A percentile compares a stretch with the other conserved stretches of the same genome.
Evolutionary conservation across 2,888 invertebrate genomes (phyloP).

Genomic region (Sarcophaga subvicina): DNA sequence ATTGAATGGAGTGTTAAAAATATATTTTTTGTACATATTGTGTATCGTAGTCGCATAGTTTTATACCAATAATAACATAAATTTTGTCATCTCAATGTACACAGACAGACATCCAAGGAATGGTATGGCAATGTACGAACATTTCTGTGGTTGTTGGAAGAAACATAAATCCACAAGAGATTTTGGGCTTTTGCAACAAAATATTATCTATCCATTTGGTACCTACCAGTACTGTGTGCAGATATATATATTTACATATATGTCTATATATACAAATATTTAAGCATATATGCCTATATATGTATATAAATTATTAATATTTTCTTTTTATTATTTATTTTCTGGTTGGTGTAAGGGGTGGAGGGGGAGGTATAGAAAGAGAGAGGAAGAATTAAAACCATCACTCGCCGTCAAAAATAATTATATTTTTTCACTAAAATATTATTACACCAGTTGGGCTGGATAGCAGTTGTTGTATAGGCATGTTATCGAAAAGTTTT

Average conservation of each 20-base stretch:
- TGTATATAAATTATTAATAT: conserved; percentile 59
- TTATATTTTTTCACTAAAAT: conserved; percentile 43
- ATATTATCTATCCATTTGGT: conserved; percentile 49
- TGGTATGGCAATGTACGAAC: conserved; percentile 30
- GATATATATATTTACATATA: conserved; percentile 35
- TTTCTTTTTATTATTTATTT: conserved; percentile 66
- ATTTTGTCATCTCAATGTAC: conserved; percentile 35
- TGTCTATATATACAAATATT: conserved; percentile 41
- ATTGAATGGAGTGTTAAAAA: conserved; percentile 54
- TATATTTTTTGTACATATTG: background rate
- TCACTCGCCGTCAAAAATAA: conserved; percentile 41
- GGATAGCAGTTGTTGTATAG: conserved; percentile 27
- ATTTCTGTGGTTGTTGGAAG: conserved; percentile 5
- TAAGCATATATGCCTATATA: conserved; percentile 25
- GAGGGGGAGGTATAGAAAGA: background rate
- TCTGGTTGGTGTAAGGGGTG: conserved; percentile 62
- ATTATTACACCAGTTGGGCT: conserved; percentile 32
- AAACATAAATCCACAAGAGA: conserved; percentile 39
- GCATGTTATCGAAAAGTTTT: conserved; percentile 49
- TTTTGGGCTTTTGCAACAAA: conserved; percentile 53
- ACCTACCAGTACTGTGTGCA: conserved; percentile 53
- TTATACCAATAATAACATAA: conserved; percentile 56
- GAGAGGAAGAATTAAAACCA: conserved; percentile 25
- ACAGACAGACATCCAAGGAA: background rate
- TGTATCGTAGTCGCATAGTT: conserved; percentile 2